Percentiles rank a stretch among this genome's conserved stretches.
Conservation (phyloP, 2,888 invertebrate species). For the Pristionchus fissidentatus region DNA sequence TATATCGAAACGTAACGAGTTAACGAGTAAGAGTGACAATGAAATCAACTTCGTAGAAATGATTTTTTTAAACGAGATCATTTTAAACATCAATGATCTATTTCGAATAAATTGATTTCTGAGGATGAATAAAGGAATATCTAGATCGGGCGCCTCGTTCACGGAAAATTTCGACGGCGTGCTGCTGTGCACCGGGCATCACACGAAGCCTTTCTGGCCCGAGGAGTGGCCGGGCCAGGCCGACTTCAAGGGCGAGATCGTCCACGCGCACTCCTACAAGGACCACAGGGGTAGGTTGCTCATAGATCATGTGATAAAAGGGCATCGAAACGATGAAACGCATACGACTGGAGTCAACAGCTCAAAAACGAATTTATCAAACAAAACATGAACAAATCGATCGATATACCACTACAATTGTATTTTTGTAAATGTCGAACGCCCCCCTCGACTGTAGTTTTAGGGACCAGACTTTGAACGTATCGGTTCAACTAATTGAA, state of each 20-base stretch:
- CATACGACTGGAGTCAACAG: too few relatives aligned
- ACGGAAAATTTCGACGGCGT: constrained; percentile 77
- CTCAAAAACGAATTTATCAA: too few relatives aligned
- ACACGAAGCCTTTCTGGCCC: constrained; percentile 77
- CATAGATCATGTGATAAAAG: neutral
- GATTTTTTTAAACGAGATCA: neutral
- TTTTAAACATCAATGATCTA: neutral
- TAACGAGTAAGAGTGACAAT: too few relatives aligned
- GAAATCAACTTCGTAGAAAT: neutral
- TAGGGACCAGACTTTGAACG: too few relatives aligned
- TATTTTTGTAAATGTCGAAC: too few relatives aligned
- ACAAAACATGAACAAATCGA: too few relatives aligned
- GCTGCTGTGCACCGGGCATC: constrained; percentile 79
- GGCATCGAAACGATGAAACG: too few relatives aligned
- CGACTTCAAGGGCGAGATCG: constrained; percentile 70
- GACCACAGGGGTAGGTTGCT: constrained; percentile 63
- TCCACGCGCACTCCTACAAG: constrained; percentile 75
- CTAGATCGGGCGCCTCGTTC: constrained; percentile 53
- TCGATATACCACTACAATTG: too few relatives aligned
- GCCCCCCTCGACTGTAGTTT: too few relatives aligned
- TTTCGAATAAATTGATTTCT: neutral
- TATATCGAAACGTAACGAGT: too few relatives aligned
- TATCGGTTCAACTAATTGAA: too few relatives aligned
- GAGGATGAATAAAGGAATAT: neutral
- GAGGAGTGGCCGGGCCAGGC: constrained; percentile 65